These are phyloP conservation scores for Myathropa florea DNA, from an alignment of 2,888 invertebrate species.

Conservation along the genomic window DNA sequence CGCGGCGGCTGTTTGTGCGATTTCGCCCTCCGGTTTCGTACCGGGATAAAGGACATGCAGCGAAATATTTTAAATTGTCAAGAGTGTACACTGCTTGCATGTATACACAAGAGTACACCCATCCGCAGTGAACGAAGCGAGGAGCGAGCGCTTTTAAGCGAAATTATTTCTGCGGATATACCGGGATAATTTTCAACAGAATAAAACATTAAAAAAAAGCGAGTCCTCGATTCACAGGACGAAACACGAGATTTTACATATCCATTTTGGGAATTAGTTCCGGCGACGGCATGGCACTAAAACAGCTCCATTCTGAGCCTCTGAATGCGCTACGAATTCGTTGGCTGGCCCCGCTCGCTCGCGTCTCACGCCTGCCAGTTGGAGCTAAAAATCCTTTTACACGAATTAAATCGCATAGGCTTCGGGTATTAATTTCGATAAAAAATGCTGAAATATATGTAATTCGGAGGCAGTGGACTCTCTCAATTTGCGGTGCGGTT, in stretches of 20 bases:
- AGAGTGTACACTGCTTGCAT: constrained; percentile 8
- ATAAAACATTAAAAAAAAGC: background rate
- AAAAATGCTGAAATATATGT: constrained; percentile 5
- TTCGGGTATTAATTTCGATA: constrained; percentile 64
- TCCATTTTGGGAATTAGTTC: constrained; percentile 68
- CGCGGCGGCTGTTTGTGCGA: background rate
- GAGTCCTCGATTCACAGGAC: constrained; percentile 16
- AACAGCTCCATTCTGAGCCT: constrained; percentile 27
- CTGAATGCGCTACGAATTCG: constrained; percentile 13
- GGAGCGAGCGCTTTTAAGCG: constrained; percentile 48
- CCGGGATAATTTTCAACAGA: background rate
- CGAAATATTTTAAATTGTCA: constrained; percentile 64
- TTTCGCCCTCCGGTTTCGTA: background rate
- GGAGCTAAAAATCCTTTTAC: constrained; percentile 64
- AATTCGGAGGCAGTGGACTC: background rate
- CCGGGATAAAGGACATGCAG: constrained; percentile 46
- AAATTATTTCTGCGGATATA: constrained; percentile 60
- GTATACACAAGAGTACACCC: background rate
- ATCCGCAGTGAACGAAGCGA: background rate
- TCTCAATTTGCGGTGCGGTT: background rate
- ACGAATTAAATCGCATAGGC: constrained; percentile 65
- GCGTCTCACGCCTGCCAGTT: background rate
- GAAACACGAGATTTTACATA: constrained; percentile 59
- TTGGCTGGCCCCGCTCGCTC: background rate
- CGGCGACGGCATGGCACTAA: background rate